phyloP scores from a whole-genome alignment of 1,140 invertebrate species.

The Paralvinella palmiformis region DNA sequence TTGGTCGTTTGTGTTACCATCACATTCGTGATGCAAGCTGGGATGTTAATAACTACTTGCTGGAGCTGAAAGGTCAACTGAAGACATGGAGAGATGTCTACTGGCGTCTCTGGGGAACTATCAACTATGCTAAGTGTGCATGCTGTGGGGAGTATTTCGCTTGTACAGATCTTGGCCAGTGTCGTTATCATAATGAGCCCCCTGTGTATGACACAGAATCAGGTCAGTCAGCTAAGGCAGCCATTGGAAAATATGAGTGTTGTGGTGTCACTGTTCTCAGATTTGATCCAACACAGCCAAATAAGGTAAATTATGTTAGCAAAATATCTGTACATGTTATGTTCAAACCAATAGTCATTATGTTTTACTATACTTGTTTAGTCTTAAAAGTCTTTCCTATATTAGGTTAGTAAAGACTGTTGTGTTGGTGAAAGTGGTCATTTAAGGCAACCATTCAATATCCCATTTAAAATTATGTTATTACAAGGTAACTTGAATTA shows the following conservation, averaged over 20 bases:
- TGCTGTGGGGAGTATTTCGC: conserved; percentile 41
- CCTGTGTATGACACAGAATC: background rate
- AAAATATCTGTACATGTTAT: background rate
- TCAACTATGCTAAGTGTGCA: conserved; percentile 41
- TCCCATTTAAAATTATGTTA: background rate
- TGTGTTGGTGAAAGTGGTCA: background rate
- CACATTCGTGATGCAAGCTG: conserved; percentile 63
- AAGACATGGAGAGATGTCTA: conserved; percentile 84
- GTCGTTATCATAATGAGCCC: conserved; percentile 29
- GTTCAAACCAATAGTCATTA: background rate
- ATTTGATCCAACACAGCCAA: conserved; percentile 59
- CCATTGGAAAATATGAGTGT: conserved; percentile 65
- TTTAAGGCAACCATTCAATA: background rate
- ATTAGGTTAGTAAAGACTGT: background rate
- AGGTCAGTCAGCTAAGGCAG: conserved; percentile 14
- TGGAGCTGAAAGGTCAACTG: conserved; percentile 64
- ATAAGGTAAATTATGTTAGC: conserved; percentile 30
- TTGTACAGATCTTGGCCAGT: conserved; percentile 42
- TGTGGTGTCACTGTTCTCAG: conserved; percentile 75
- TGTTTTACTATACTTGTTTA: background rate
- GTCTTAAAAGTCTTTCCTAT: background rate
- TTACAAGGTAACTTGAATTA: background rate
- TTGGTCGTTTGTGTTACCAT: conserved; percentile 4
- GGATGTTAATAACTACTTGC: conserved; percentile 76
- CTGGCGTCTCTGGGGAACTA: conserved; percentile 78